Base-by-base conservation (phyloP, 2,113 vertebrate genomes). In the Sinosuthora webbiana region DNA sequence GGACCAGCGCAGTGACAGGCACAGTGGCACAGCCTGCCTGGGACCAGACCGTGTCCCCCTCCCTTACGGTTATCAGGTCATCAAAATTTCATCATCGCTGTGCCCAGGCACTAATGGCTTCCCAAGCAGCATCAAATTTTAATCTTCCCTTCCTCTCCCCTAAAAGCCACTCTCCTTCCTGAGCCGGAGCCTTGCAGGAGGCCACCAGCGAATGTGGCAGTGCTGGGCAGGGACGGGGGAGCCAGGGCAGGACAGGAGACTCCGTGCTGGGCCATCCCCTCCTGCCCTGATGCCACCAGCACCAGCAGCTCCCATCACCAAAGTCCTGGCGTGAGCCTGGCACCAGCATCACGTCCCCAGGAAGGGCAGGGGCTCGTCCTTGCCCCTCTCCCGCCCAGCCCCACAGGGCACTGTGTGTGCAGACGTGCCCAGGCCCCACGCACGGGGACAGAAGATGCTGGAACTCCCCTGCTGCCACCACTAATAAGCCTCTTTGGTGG, bases 31-130 rank as follows among this genome's bases (percentile, higher is more conserved):
- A 4, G 59, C 67, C 56, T 31, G 21, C 84, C 63, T 3, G 37
- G 28, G 22, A n/a, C 68, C 7, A 2, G 86, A 42, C 33, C 7
- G 3, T 15, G 24, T 49, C 90, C 59, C 86, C 81, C 90, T 87
- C 96, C 82, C 35, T 80, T 6, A 28, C 5, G 0, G 89, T 88
- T 77, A 95, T 93, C 90, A 39, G 47, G 73, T 95, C 97, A 97
- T 97, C 96, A 97, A 95, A 94, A 94, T 97, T 92, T 96, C 94
- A 98, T 93, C 9, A 97, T 92, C 2, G 68, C 93, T 33, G 59
- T n/a, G 87, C 92, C 70, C 74, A 96, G 95, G 94, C 96, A 85
- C 97, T 96, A 96, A 97, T 89, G 84, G 96, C 93, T 98, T 97
- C 97, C 97, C 91, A 90, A 81, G 83, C 42, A 95, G 77, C 94